Conservation (phyloP, 2,113 vertebrate genomes). For the Oryzias javanicus region DNA sequence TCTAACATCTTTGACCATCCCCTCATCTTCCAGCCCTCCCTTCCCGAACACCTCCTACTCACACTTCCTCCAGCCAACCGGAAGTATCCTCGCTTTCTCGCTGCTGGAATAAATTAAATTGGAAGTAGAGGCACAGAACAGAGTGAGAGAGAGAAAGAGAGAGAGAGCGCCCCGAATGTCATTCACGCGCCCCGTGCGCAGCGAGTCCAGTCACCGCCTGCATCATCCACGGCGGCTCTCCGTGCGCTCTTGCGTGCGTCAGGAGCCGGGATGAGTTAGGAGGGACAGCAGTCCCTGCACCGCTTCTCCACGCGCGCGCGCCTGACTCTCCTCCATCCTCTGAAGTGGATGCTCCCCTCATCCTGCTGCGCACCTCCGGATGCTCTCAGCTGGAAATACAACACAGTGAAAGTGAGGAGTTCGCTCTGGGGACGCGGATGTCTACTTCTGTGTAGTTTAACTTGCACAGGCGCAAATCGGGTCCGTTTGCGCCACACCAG, state of each 20-base stretch:
- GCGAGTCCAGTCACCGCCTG: constrained; percentile 36
- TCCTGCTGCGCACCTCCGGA: constrained; percentile 6
- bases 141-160: constrained; percentile 44
- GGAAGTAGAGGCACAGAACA: constrained; percentile 34
- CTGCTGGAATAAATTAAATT: constrained; percentile 73
- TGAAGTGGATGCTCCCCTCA: constrained; percentile 41
- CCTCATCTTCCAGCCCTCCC: constrained; percentile 8
- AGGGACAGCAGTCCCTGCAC: constrained; percentile 8
- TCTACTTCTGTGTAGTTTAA: constrained; percentile 19
- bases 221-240: constrained; percentile 28
- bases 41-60: constrained; percentile 42
- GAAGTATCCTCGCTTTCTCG: constrained; percentile 60
- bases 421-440: constrained; percentile 32
- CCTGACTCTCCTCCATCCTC: constrained; percentile 5
- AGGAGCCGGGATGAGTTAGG: constrained; percentile 21
- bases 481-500: constrained; percentile 6
- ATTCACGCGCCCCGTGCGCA: constrained; percentile 56
- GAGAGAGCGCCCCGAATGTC: constrained; percentile 39
- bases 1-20: constrained; percentile 34
- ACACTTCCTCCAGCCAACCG: constrained; percentile 72
- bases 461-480: constrained; percentile 11
- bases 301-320: constrained; percentile 11
- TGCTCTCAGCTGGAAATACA: constrained; percentile 37
- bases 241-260: constrained; percentile 33
- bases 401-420: constrained; percentile 6